Evolutionary conservation across 2,888 invertebrate species (phyloP), one percentile per base, ranked within the genome.

Genomic region (Agriopis marginaria): DNA sequence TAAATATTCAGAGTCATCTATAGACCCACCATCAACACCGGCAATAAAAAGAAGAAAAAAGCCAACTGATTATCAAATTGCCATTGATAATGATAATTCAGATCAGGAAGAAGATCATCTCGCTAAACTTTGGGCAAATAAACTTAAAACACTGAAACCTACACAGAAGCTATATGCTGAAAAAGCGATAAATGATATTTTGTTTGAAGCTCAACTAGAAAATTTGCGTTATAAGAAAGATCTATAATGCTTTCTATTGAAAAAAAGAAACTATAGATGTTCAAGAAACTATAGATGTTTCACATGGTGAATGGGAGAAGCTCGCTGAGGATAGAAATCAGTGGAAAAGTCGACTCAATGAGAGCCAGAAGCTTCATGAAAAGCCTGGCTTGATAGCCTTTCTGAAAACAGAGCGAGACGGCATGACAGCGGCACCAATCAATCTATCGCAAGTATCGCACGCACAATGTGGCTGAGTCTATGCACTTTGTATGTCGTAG

Each of bases 171-270:
- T 51, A 11, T 51, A 17, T 11, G 51, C 51, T 11, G 51, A 51
- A 51, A 51, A 51, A 5, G 51, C 51, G 9, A 51, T 51, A 10
- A 51, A 51, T 23, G 51, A 51, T 23, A 51, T 51, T 23, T 51
- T 51, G 0, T 51, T 23, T 51, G 51, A 51, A 51, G 51, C 51
- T 11, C 23, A 51, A 23, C 51, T 51, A 23, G 23, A 51, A 51
- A 51, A 51, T 23, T 51, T 51, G 23, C 51, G 11, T 9, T 23
- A 10, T 51, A 51, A 11, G 6, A 51, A 51, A 51, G 51, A 51
- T 17, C 12, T 42, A 9, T 12, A 12, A 49, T 8, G 12, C 4
- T 49, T 49, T 49, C 6, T 5, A 49, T n/a, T 23, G 32, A 32
- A n/a, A 2, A 8, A 7, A 14, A n/a, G 49, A 49, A 49, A n/a